Evolutionary conservation across 92 coral and sea anemone species (phyloP), one percentile per base, ranked within the genome.

Genomic region (Bergia sp.): DNA sequence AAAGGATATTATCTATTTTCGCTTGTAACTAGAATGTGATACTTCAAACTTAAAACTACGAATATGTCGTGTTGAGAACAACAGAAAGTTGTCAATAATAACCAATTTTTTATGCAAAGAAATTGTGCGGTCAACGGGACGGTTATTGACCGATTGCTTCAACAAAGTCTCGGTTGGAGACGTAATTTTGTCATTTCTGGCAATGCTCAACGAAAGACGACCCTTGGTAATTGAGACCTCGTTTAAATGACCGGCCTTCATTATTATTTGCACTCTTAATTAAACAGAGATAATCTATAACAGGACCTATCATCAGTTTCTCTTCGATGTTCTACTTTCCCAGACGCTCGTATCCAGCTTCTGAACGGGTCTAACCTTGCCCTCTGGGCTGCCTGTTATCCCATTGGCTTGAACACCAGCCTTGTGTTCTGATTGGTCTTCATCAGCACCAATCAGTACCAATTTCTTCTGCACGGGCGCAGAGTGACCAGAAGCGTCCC

Each of bases 301-400:
- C 69, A 4, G 20, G 69, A 5, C 1, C 29, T 5, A 5, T 47
- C 2, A 36, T 80, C 85, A 84, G 41, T 84, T 69, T 38, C 66
- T 69, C 50, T 84, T 71, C 23, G 87, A 69, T 16, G 77, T 44
- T 45, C 87, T 84, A 43, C 29, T 84, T 37, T 84, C 87, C 87
- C 87, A 84, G 12, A 50, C 67, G 23, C 87, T 84, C 29, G 87
- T 84, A 84, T 84, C 77, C 36, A 84, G 66, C 45, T 84, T 84
- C 37, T 71, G 53, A 29, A 84, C 87, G 7, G 79, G 53, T 47
- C 87, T 84, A 69, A 69, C 64, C 2, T 69, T 20, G 4, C 87
- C 36, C 44, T 5, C 73, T n/a, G 58, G 57, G 57, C 39, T 84
- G 44, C 50, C 87, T 45, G 41, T 71, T 29, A 36, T 37, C 15